Evolutionary conservation across 2,888 invertebrate genomes (phyloP).

Genomic region (Artemia sp.): DNA sequence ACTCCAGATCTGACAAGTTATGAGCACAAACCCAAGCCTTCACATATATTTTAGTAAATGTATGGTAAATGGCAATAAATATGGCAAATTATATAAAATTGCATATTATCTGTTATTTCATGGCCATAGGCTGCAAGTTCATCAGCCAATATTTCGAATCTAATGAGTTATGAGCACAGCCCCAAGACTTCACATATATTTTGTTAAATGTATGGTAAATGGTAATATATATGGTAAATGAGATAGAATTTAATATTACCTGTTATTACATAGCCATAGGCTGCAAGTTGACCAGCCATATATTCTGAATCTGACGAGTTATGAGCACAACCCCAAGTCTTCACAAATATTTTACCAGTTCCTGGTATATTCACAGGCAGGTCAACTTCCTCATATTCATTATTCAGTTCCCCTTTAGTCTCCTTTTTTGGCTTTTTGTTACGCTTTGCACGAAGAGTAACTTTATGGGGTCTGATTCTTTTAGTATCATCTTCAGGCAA

Average conservation of each 20-base stretch:
- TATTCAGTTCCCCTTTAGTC: not conserved
- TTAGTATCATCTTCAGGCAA: slow-evolving; percentile 18
- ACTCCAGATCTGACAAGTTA: slow-evolving; percentile 93
- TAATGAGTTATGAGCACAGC: slow-evolving; percentile 91
- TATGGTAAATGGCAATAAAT: too few relatives aligned
- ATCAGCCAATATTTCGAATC: slow-evolving; percentile 97
- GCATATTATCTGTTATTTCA: slow-evolving; percentile 43
- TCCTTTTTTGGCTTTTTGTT: not conserved
- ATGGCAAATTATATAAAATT: slow-evolving; percentile 16
- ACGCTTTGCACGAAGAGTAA: slow-evolving; percentile 3
- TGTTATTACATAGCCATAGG: slow-evolving; percentile 68
- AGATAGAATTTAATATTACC: slow-evolving; percentile 29
- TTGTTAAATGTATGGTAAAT: slow-evolving; percentile 21
- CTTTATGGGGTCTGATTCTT: slow-evolving; percentile 7
- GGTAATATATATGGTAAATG: slow-evolving; percentile 9
- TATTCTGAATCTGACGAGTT: slow-evolving; percentile 96
- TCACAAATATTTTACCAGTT: slow-evolving; percentile 57
- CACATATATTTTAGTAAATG: slow-evolving; percentile 47
- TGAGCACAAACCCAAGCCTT: slow-evolving; percentile 98
- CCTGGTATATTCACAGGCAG: slow-evolving; percentile 41
- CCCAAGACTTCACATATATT: slow-evolving; percentile 85
- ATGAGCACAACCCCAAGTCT: slow-evolving; percentile 96
- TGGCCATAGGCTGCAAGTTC: slow-evolving; percentile 75
- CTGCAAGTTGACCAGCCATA: slow-evolving; percentile 85
- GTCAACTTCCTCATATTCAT: not conserved